Evolutionary conservation across 2,888 invertebrate species (phyloP).

Genomic region (Thera obeliscata): DNA sequence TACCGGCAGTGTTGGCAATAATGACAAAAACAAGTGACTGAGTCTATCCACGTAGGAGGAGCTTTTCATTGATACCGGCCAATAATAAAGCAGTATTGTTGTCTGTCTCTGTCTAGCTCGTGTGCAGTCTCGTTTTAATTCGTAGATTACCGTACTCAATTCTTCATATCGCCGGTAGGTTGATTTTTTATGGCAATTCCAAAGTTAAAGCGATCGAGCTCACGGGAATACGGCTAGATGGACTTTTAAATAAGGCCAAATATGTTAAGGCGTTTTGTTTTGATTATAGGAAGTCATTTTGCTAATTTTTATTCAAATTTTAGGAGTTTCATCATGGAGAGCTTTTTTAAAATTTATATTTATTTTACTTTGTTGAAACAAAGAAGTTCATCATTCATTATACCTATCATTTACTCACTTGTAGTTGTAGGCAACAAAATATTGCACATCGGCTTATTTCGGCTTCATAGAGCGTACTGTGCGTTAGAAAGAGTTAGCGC

Average conservation of each 20-base stretch:
- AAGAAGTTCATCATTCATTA: too few species aligned
- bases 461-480: too few species aligned
- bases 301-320: too few species aligned
- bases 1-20: slow-evolving; percentile 21
- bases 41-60: slow-evolving; percentile 58
- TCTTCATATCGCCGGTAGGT: slow-evolving; percentile 67
- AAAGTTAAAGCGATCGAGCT: slow-evolving; percentile 56
- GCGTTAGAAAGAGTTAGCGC: too few species aligned
- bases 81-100: slow-evolving; percentile 45
- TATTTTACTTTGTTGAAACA: too few species aligned
- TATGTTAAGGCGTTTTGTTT: slow-evolving; percentile 6
- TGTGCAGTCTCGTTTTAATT: slow-evolving; percentile 55
- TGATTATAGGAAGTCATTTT: slow-evolving; percentile 6
- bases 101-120: slow-evolving; percentile 47
- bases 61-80: slow-evolving; percentile 44
- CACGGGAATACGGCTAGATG: slow-evolving; percentile 55
- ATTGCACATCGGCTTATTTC: too few species aligned
- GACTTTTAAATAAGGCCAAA: slow-evolving; percentile 59
- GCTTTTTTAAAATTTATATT: too few species aligned
- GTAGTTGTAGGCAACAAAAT: too few species aligned
- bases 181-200: slow-evolving; percentile 72
- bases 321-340: too few species aligned
- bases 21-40: slow-evolving; percentile 69
- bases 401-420: too few species aligned
- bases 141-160: slow-evolving; percentile 71